These are phyloP conservation scores for Cuniculus paca DNA, from an alignment of 2,797 vertebrate species.

Conservation along the genomic window DNA sequence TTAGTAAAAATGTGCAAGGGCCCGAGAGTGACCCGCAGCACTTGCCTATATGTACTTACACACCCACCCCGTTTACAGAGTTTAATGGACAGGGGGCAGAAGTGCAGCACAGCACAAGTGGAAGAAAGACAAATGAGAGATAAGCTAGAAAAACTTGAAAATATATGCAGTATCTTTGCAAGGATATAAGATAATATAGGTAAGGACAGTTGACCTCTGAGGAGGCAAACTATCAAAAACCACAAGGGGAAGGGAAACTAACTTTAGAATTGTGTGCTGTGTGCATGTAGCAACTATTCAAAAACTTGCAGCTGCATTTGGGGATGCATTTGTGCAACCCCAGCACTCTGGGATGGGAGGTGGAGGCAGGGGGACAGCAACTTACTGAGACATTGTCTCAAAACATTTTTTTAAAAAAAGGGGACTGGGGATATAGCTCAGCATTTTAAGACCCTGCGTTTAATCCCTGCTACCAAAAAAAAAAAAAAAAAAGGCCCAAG, in stretches of 20 bases:
- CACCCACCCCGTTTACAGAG: neutral
- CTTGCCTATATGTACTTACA: neutral
- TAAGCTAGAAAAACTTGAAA: neutral
- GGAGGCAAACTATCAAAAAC: neutral
- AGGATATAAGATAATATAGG: neutral
- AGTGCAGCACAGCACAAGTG: neutral
- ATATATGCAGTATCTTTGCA: neutral
- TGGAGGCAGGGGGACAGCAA: neutral
- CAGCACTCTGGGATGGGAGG: neutral
- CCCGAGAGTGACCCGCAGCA: neutral
- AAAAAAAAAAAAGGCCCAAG: neutral
- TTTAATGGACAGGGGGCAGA: neutral
- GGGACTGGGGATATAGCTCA: neutral
- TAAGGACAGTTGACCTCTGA: neutral
- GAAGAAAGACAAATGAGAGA: neutral
- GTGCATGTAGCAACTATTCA: neutral
- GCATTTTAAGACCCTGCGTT: neutral
- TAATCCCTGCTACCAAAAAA: neutral
- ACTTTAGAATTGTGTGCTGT: neutral
- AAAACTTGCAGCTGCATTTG: neutral
- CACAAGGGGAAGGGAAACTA: neutral
- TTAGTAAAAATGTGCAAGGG: neutral
- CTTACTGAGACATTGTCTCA: neutral
- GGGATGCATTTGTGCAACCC: neutral
- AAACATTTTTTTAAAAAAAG: neutral